phyloP scores from a whole-genome alignment of 2,797 vertebrate species.

The Erethizon dorsatum region DNA sequence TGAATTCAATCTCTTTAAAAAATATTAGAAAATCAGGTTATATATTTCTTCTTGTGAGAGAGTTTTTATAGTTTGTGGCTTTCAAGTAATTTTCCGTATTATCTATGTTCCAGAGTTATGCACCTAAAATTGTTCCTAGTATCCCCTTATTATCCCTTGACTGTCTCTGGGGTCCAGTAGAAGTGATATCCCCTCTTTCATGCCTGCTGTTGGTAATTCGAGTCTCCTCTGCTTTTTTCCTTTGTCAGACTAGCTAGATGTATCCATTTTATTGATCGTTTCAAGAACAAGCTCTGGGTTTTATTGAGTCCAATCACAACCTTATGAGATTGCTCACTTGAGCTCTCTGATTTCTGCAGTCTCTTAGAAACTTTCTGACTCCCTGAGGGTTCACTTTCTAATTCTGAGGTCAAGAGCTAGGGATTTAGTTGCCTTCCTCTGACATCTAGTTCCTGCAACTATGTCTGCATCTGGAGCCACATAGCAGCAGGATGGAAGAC shows the following conservation, averaged over 20 bases:
- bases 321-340: background rate
- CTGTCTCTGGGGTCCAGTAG: background rate
- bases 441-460: background rate
- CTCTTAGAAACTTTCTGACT: background rate
- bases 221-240: background rate
- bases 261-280: conserved; percentile 14
- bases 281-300: background rate
- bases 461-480: background rate
- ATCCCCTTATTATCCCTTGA: background rate
- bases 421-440: background rate
- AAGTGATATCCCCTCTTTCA: background rate
- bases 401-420: background rate
- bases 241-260: background rate
- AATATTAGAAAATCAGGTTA: background rate
- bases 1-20: background rate
- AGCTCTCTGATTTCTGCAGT: background rate
- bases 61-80: background rate
- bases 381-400: background rate
- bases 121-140: background rate
- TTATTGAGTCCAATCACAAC: background rate
- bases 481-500: background rate
- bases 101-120: background rate
- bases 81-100: background rate
- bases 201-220: background rate
- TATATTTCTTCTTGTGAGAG: background rate